Base-by-base conservation (phyloP, 53 echinoderm and acorn worm species). In the Actinopyga echinites region DNA sequence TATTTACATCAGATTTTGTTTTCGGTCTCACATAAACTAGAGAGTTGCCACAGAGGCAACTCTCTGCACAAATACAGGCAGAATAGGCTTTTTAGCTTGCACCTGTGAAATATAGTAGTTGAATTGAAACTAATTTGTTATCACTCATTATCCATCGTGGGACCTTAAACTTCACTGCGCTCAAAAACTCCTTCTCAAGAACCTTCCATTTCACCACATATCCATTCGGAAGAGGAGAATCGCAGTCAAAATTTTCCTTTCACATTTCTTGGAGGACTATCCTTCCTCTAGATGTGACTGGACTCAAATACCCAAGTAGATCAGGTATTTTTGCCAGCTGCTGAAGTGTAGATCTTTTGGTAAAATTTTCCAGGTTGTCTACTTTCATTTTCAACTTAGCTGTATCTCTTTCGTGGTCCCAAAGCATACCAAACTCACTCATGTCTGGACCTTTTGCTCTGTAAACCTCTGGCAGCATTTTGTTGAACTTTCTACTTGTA, bases 51-150 rank as follows among this genome's bases (percentile, higher is more conserved):
- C n/a, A n/a, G n/a, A n/a, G n/a, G n/a, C n/a, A n/a, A n/a, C n/a
- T n/a, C n/a, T n/a, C n/a, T n/a, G n/a, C 65, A 65, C 28, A 65
- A 19, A 65, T 33, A 65, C 65, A 65, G 30, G 65, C 30, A 65
- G 26, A 65, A 29, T 65, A 65, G 30, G 65, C 65, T 65, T 31
- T 4, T 9, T 5, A 57, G 24, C 58, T 57, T 4, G n/a, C 10
- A 9, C 8, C 58, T 21, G 58, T 57, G 58, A 57, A 57, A 9
- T 9, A 57, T 4, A 57, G 21, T 57, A 57, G 58, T 57, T 57
- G 58, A 12, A 54, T 54, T 57, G 58, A 57, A 57, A 9, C 58
- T 5, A 24, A 57, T 4, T 57, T 5, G 58, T 57, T 57, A 9
- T 30, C 65, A 65, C 13, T 65, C 28, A 65, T 25, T 8, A 65